Evolutionary conservation across 2,888 invertebrate species (phyloP).

Genomic region (Ectemnius continuus): DNA sequence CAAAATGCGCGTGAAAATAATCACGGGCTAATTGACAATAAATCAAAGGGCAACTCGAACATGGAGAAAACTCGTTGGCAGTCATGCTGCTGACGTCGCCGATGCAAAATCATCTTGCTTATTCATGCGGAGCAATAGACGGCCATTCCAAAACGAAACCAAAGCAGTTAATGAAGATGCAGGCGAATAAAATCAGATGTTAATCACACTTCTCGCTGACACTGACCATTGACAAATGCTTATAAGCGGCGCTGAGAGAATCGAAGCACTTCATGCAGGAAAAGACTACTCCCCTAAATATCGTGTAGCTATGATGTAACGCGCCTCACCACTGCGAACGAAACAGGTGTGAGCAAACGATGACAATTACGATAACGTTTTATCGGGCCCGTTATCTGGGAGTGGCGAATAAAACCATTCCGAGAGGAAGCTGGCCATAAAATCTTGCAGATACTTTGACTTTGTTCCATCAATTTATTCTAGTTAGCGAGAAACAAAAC

Average conservation of each 20-base stretch:
- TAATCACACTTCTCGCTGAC: too few species aligned
- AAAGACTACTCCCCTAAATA: background rate
- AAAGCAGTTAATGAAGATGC: too few species aligned
- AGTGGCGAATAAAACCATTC: background rate
- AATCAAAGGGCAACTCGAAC: too few species aligned
- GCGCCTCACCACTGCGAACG: conserved; percentile 19
- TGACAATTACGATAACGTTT: conserved; percentile 43
- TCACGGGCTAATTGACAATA: background rate
- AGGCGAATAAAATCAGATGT: too few species aligned
- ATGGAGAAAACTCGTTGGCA: too few species aligned
- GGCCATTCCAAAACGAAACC: too few species aligned
- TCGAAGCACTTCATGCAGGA: background rate
- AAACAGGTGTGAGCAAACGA: conserved; percentile 37
- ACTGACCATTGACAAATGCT: too few species aligned
- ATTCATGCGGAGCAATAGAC: too few species aligned
- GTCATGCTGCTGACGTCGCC: too few species aligned
- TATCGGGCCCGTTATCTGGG: conserved; percentile 42
- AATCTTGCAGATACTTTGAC: conserved; percentile 8
- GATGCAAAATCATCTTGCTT: too few species aligned
- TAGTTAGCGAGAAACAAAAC: background rate
- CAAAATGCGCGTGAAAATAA: conserved; percentile 30
- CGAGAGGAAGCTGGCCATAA: background rate
- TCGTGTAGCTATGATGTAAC: conserved; percentile 32
- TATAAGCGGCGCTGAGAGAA: background rate
- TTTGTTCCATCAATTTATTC: conserved; percentile 4